Conservation (phyloP, 1,140 invertebrate species). For the Scaptomyza graminum region DNA sequence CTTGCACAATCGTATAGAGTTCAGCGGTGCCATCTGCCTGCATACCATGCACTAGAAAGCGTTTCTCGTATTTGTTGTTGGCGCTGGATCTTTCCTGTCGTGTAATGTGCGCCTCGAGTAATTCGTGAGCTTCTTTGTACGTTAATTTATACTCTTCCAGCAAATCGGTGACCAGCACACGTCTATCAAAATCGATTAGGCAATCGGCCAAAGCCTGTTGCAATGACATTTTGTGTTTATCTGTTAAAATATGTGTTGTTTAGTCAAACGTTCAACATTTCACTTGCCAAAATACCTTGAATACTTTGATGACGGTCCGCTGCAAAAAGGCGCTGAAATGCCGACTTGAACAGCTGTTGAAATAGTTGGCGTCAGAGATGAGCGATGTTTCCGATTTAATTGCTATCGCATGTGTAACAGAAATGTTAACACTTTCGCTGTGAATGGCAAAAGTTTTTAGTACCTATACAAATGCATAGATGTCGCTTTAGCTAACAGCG, state of each 20-base stretch:
- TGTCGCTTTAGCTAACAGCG: slow-evolving; percentile 19
- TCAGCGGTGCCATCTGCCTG: slow-evolving; percentile 42
- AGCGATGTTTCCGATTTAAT: neutral
- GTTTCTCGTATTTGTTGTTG: slow-evolving; percentile 61
- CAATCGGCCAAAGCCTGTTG: slow-evolving; percentile 70
- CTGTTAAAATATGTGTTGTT: neutral
- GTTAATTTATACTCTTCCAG: slow-evolving; percentile 72
- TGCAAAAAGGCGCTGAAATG: slow-evolving; percentile 48
- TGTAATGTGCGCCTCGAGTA: slow-evolving; percentile 57
- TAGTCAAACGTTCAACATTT: neutral
- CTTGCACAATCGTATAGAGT: slow-evolving; percentile 68
- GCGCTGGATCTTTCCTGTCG: slow-evolving; percentile 40
- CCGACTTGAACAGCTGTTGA: slow-evolving; percentile 34
- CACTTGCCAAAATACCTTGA: neutral
- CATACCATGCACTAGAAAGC: slow-evolving; percentile 67
- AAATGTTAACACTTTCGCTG: slow-evolving; percentile 12
- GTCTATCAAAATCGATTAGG: slow-evolving; percentile 72
- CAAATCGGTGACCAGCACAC: slow-evolving; percentile 73
- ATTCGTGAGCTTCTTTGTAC: slow-evolving; percentile 66
- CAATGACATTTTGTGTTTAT: slow-evolving; percentile 53
- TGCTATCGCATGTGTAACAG: neutral
- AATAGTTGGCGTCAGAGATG: slow-evolving; percentile 18
- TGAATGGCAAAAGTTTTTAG: slow-evolving; percentile 20
- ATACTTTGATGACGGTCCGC: neutral
- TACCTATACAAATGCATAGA: neutral